Evolutionary conservation across 2,888 invertebrate species (phyloP).

Genomic region (Alviniconcha strummeri): DNA sequence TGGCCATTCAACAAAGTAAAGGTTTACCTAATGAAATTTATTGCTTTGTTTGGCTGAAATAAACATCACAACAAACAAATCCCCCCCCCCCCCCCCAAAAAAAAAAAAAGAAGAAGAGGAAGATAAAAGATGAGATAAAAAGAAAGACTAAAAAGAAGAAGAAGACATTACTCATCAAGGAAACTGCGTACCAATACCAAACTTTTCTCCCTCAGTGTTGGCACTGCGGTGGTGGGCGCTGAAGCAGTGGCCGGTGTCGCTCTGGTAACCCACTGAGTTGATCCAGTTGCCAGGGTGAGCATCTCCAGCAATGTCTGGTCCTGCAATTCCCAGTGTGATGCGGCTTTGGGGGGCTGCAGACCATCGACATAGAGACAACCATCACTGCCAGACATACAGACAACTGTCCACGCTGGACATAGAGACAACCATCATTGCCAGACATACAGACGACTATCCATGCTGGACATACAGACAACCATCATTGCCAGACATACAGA

Average conservation of each 20-base stretch:
- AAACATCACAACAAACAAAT: background rate
- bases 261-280: constrained; percentile 69
- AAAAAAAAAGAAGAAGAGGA: too few species aligned
- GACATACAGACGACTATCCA: too few species aligned
- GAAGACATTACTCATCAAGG: background rate
- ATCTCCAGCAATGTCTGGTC: constrained; percentile 66
- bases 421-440: too few species aligned
- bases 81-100: background rate
- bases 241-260: constrained; percentile 64
- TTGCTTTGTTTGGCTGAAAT: too few species aligned
- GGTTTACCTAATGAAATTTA: too few species aligned
- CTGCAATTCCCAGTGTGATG: constrained; percentile 68
- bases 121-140: background rate
- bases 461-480: too few species aligned
- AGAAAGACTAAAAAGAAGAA: background rate
- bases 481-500: too few species aligned
- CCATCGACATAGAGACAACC: too few species aligned
- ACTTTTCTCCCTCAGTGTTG: constrained; percentile 64
- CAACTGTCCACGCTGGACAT: too few species aligned
- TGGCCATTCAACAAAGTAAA: too few species aligned
- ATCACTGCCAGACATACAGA: too few species aligned
- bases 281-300: constrained; percentile 68
- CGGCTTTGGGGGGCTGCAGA: constrained; percentile 57
- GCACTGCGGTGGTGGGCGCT: constrained; percentile 62
- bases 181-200: constrained; percentile 59